Evolutionary conservation across 1,140 invertebrate genomes (phyloP).

Genomic region (Trichomalopsis sarcophagae): DNA sequence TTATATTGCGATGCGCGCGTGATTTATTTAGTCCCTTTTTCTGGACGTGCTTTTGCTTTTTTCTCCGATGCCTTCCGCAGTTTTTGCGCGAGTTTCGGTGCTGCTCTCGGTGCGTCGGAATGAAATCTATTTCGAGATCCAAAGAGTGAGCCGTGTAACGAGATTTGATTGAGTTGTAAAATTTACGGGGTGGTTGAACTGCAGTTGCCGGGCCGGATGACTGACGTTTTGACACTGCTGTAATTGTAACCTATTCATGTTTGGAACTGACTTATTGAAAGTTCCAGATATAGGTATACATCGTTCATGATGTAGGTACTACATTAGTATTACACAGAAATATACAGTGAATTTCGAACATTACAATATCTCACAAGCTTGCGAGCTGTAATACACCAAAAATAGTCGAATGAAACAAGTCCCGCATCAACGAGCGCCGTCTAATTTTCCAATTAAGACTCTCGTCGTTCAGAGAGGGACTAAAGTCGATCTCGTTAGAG

Average conservation of each 20-base stretch:
- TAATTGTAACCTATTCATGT: too few relatives aligned
- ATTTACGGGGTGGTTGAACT: not conserved
- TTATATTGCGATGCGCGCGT: constrained; percentile 31
- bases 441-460: not conserved
- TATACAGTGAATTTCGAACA: too few relatives aligned
- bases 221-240: not conserved
- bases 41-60: not conserved
- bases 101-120: too few relatives aligned
- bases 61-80: not conserved
- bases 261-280: too few relatives aligned
- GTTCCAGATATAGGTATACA: too few relatives aligned
- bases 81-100: not conserved
- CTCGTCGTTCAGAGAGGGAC: not conserved
- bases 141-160: not conserved
- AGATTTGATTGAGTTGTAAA: not conserved
- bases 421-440: not conserved
- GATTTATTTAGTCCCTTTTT: constrained; percentile 27
- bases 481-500: constrained; percentile 17
- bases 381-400: not conserved
- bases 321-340: too few relatives aligned
- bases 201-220: not conserved
- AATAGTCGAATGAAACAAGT: not conserved
- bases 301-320: too few relatives aligned
- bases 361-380: too few relatives aligned
- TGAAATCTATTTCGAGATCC: not conserved